Evolutionary conservation across 2,888 invertebrate genomes (phyloP).

Genomic region (Nesidiocoris tenuis): DNA sequence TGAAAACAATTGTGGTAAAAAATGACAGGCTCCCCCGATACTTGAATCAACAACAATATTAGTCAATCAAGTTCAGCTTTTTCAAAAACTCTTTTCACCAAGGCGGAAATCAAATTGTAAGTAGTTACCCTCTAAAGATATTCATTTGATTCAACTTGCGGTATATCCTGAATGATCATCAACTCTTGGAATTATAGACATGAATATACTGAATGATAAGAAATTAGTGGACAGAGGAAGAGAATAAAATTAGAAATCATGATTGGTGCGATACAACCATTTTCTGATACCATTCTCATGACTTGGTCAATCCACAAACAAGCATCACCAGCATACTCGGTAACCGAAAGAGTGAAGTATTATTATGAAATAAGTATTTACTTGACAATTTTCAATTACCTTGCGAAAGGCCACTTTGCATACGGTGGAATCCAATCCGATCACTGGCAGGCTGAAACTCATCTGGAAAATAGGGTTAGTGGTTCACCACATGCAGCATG

Average conservation of each 20-base stretch:
- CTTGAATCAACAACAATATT: too few relatives aligned
- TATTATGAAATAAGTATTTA: not conserved
- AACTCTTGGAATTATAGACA: too few relatives aligned
- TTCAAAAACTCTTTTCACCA: too few relatives aligned
- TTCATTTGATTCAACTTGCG: too few relatives aligned
- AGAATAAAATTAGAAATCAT: slow-evolving; percentile 4
- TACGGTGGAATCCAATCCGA: not conserved
- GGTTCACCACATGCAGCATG: slow-evolving; percentile 21
- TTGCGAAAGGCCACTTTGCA: not conserved
- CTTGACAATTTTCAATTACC: not conserved
- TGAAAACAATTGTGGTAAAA: too few relatives aligned
- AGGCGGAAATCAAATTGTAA: too few relatives aligned
- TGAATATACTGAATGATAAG: too few relatives aligned
- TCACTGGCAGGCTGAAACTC: slow-evolving; percentile 4
- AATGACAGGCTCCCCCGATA: too few relatives aligned
- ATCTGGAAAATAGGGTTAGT: slow-evolving; percentile 22
- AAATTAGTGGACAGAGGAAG: not conserved
- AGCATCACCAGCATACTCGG: slow-evolving; percentile 16
- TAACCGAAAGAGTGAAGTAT: not conserved
- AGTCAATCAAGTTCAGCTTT: too few relatives aligned
- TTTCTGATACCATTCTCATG: slow-evolving; percentile 28
- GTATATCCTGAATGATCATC: too few relatives aligned
- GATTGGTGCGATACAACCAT: slow-evolving; percentile 41
- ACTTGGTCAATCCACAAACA: slow-evolving; percentile 30
- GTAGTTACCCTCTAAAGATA: too few relatives aligned